These are phyloP conservation scores for Euphydryas editha DNA, from an alignment of 2,888 invertebrate species.

Conservation along the genomic window DNA sequence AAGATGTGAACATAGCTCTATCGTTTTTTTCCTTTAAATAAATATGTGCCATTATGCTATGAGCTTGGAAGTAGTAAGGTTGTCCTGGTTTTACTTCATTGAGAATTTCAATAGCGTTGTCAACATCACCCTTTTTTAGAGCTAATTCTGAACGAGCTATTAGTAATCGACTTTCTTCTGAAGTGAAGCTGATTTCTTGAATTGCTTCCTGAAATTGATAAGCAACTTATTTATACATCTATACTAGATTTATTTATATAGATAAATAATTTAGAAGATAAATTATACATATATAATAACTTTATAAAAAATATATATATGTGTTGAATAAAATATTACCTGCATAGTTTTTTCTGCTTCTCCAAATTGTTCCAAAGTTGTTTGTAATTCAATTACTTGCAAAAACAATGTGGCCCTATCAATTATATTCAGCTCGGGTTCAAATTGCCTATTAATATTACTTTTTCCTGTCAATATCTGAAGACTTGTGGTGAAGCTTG, in stretches of 20 bases:
- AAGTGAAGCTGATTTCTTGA: constrained; percentile 88
- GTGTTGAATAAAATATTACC: constrained; percentile 59
- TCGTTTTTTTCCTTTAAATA: constrained; percentile 94
- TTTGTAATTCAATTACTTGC: constrained; percentile 92
- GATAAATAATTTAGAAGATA: no score
- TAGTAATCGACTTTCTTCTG: constrained; percentile 92
- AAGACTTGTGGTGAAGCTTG: constrained; percentile 90
- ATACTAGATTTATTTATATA: no score
- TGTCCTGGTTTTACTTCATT: constrained; percentile 90
- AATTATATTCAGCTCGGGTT: constrained; percentile 82
- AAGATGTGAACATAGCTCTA: constrained; percentile 92
- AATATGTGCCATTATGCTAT: constrained; percentile 93
- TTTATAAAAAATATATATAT: background rate
- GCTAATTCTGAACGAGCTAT: constrained; percentile 94
- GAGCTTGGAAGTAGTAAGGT: constrained; percentile 91
- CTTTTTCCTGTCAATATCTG: constrained; percentile 82
- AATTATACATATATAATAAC: no score
- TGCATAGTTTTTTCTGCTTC: constrained; percentile 93
- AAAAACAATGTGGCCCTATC: constrained; percentile 95
- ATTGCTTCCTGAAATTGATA: constrained; percentile 80
- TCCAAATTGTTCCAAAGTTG: constrained; percentile 86
- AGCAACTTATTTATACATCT: background rate
- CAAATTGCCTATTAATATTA: constrained; percentile 57
- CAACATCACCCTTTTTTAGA: constrained; percentile 90
- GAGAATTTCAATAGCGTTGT: constrained; percentile 91